Percentiles rank a stretch among this genome's conserved stretches.
Evolutionary conservation across 2,888 invertebrate species (phyloP).

Genomic region (Galerucella nymphaeae): DNA sequence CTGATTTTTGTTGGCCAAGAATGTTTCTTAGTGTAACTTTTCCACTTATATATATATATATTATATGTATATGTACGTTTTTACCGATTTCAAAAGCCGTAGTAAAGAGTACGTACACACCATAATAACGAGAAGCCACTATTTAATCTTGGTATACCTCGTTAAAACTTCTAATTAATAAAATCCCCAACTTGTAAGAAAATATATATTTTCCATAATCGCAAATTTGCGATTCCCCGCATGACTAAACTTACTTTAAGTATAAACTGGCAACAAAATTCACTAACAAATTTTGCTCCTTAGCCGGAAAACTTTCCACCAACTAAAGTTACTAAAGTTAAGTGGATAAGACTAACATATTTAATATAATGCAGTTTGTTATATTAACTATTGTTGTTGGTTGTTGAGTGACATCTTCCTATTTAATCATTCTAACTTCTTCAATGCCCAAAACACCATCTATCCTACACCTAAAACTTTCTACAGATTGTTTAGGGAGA

Average conservation of each 20-base stretch:
- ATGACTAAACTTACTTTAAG: slow-evolving; percentile 62
- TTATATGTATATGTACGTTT: neutral
- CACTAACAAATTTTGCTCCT: slow-evolving; percentile 54
- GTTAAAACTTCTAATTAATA: slow-evolving; percentile 51
- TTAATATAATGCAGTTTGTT: neutral
- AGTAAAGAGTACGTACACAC: slow-evolving; percentile 1
- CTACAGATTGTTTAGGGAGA: no score
- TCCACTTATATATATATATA: neutral
- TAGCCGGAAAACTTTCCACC: slow-evolving; percentile 45
- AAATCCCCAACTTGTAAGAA: slow-evolving; percentile 53
- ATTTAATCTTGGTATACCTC: slow-evolving; percentile 46
- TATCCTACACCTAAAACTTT: no score
- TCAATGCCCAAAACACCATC: no score
- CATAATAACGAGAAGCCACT: slow-evolving; percentile 40
- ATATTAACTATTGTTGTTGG: no score
- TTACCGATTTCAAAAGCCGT: neutral
- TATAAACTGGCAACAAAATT: slow-evolving; percentile 62
- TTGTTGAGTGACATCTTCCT: no score
- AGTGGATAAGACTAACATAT: slow-evolving; percentile 3
- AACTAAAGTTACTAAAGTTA: neutral
- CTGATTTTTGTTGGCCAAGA: no score
- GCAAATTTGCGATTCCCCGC: slow-evolving; percentile 63
- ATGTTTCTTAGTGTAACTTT: neutral
- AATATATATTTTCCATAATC: slow-evolving; percentile 60
- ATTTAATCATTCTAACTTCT: no score